Evolutionary conservation across 2,797 vertebrate genomes (phyloP).

Genomic region (Acipenser transmontanus): DNA sequence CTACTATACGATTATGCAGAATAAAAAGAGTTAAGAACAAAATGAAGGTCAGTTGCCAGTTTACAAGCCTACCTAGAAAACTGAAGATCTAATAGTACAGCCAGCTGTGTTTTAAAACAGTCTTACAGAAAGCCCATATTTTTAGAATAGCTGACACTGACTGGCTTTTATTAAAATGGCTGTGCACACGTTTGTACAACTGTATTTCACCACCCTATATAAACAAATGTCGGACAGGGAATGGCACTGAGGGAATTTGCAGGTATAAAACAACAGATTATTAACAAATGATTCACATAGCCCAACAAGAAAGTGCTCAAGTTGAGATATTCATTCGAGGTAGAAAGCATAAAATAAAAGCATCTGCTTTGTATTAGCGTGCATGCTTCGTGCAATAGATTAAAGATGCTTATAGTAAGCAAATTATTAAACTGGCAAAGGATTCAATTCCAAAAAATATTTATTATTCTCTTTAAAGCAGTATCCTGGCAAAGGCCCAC

Average conservation of each 20-base stretch:
- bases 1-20: no score
- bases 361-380: constrained; percentile 51
- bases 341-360: neutral
- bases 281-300: neutral
- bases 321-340: neutral
- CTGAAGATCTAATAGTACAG: no score
- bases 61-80: no score
- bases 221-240: neutral
- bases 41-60: no score
- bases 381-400: constrained; percentile 41
- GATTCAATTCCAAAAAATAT: constrained; percentile 38
- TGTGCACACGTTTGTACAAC: neutral
- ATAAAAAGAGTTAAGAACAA: no score
- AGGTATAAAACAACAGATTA: neutral
- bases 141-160: neutral
- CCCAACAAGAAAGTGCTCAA: neutral
- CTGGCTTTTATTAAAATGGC: neutral
- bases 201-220: neutral
- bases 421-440: constrained; percentile 36
- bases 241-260: neutral
- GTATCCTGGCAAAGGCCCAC: constrained; percentile 7
- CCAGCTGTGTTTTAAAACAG: no score
- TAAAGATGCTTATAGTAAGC: constrained; percentile 42
- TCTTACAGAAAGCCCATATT: no score
- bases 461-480: constrained; percentile 20